phyloP scores from a whole-genome alignment of 2,888 invertebrate genomes.

The Amphipyra berbera region DNA sequence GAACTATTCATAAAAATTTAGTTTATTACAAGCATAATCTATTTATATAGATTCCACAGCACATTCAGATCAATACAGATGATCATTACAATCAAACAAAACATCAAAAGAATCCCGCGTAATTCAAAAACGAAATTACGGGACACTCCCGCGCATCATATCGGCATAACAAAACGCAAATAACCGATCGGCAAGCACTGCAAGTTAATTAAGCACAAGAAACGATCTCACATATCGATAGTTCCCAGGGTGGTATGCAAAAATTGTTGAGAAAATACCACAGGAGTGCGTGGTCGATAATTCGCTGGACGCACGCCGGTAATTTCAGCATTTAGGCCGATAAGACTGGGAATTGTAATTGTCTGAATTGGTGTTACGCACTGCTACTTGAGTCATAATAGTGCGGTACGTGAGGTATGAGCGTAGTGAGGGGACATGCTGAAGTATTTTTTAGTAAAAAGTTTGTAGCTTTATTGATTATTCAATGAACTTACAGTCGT shows the following conservation, averaged over 20 bases:
- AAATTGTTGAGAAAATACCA: constrained; percentile 88
- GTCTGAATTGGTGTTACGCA: constrained; percentile 56
- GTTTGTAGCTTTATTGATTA: too few relatives aligned
- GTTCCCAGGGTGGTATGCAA: constrained; percentile 88
- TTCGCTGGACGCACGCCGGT: constrained; percentile 69
- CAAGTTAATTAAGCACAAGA: constrained; percentile 78
- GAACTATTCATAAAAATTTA: too few relatives aligned
- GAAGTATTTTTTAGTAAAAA: background rate
- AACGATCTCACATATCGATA: constrained; percentile 68
- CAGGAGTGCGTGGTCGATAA: constrained; percentile 82
- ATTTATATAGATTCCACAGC: too few relatives aligned
- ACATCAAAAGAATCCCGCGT: constrained; percentile 19
- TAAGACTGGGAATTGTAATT: constrained; percentile 72
- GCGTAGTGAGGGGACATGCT: constrained; percentile 1
- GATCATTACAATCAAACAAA: constrained; percentile 14
- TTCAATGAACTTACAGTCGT: too few relatives aligned
- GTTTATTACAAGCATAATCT: too few relatives aligned
- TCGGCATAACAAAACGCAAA: constrained; percentile 66
- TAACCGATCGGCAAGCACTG: constrained; percentile 74
- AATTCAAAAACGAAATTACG: constrained; percentile 39
- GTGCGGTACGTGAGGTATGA: constrained; percentile 3
- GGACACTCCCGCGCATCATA: constrained; percentile 45
- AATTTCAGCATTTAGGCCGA: constrained; percentile 83
- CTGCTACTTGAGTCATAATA: constrained; percentile 44
- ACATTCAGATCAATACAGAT: background rate